These are phyloP conservation scores for Brachyrhaphis roseni DNA, from an alignment of 2,797 vertebrate genomes.

Conservation along the genomic window DNA sequence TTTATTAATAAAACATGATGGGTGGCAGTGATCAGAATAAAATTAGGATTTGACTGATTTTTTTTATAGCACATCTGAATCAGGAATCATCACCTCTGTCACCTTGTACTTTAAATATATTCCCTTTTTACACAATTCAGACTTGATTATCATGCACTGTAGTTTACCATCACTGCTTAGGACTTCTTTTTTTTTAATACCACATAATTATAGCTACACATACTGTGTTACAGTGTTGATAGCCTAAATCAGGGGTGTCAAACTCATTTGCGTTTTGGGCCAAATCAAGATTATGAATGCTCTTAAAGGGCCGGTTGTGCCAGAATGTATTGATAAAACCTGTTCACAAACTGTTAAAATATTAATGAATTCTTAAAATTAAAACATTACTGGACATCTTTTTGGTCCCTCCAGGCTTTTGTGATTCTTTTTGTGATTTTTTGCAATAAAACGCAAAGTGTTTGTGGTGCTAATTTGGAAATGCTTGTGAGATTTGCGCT, in stretches of 20 bases:
- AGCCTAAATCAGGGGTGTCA: neutral
- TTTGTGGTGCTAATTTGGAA: no score
- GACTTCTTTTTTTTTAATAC: neutral
- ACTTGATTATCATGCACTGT: neutral
- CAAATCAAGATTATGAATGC: no score
- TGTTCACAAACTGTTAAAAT: no score
- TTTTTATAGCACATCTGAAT: neutral
- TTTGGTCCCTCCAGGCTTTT: no score
- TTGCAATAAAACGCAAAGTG: no score
- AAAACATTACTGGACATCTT: no score
- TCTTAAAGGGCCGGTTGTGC: no score
- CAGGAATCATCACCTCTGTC: neutral
- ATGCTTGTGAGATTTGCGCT: no score
- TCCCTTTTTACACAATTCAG: neutral
- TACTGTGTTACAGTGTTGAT: neutral
- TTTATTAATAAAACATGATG: slow-evolving; percentile 25
- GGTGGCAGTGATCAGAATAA: neutral
- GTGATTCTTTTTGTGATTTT: no score
- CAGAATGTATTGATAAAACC: no score
- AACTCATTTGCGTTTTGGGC: no score
- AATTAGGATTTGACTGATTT: neutral
- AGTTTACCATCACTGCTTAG: neutral
- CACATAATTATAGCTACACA: neutral
- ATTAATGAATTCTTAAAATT: no score
- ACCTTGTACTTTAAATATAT: neutral